Conservation (phyloP, 2,888 invertebrate species). For the Mellilla xanthometata region DNA sequence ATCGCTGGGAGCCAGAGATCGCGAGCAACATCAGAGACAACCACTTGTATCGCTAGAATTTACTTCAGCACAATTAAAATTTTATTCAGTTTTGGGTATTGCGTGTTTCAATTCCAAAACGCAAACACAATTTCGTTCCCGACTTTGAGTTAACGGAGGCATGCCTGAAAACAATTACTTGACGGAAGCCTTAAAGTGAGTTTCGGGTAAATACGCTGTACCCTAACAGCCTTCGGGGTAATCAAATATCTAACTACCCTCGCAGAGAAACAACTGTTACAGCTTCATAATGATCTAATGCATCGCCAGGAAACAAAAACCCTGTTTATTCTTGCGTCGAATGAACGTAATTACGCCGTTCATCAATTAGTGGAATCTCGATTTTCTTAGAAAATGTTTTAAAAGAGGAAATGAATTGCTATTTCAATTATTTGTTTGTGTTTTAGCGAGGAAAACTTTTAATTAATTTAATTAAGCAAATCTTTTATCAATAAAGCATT, state of each 20-base stretch:
- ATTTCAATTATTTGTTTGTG: background rate
- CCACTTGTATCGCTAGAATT: constrained; percentile 66
- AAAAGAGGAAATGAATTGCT: background rate
- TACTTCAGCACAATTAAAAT: too few species aligned
- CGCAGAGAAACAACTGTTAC: background rate
- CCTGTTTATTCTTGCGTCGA: background rate
- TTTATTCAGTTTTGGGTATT: constrained; percentile 1
- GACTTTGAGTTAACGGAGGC: constrained; percentile 19
- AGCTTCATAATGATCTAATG: background rate
- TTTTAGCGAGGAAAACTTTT: constrained; percentile 3
- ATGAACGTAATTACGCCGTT: background rate
- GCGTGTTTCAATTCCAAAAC: background rate
- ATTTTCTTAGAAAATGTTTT: background rate
- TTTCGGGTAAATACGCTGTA: constrained; percentile 7
- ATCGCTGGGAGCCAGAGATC: constrained; percentile 99
- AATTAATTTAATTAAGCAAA: constrained; percentile 4
- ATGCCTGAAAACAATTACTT: constrained; percentile 18
- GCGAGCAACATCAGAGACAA: constrained; percentile 90
- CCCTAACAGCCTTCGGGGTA: background rate
- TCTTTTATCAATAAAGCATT: background rate
- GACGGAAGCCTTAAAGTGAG: constrained; percentile 12
- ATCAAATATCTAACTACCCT: background rate
- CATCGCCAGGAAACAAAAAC: background rate
- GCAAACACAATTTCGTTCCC: constrained; percentile 12
- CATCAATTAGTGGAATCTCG: background rate